Evolutionary conservation across 2,113 vertebrate genomes (phyloP), one percentile per base, ranked within the genome.

Genomic region (Oxyruncus cristatus): DNA sequence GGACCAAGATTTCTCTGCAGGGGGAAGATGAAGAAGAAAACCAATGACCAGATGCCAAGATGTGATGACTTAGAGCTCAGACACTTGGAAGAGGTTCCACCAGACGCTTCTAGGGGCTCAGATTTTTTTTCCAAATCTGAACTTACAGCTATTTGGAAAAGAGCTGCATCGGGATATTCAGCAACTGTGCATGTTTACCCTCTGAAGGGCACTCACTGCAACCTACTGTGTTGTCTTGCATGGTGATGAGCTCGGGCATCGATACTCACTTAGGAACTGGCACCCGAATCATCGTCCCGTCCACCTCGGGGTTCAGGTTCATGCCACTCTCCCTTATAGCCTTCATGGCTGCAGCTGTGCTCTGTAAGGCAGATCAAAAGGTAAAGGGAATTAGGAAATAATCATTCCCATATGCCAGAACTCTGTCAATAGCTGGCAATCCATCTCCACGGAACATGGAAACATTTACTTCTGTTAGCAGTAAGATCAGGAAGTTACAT

Each of bases 291-390:
- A 99, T 92, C 4, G 97, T 98, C 94, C 99, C 99, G 33, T 99
- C 99, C 94, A 98, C 98, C 98, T 99, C 99, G 55, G 99, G 99
- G 98, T 99, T 99, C 95, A 99, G 98, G 98, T 99, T 99, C 99
- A 99, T 99, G 97, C 98, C 98, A 94, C 99, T 99, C 97, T 99
- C 99, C 98, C 98, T 98, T 96, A 99, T 98, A 91, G 99, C 99
- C 91, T 97, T 98, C 76, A 94, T 97, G 97, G 98, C 99, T 59
- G 99, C 99, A 97, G 98, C 98, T 96, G 98, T 98, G 97, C 98
- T 99, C 99, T 99, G 98, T 96, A 96, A 96, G 98, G 85, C 98
- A 97, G 97, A 98, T 98, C 97, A 97, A 98, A 98, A 98, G 97
- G 98, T 97, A 98, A 96, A 85, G 94, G 95, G 98, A 98, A 98